Evolutionary conservation across 2,797 vertebrate species (phyloP).

Genomic region (Anabas testudineus): DNA sequence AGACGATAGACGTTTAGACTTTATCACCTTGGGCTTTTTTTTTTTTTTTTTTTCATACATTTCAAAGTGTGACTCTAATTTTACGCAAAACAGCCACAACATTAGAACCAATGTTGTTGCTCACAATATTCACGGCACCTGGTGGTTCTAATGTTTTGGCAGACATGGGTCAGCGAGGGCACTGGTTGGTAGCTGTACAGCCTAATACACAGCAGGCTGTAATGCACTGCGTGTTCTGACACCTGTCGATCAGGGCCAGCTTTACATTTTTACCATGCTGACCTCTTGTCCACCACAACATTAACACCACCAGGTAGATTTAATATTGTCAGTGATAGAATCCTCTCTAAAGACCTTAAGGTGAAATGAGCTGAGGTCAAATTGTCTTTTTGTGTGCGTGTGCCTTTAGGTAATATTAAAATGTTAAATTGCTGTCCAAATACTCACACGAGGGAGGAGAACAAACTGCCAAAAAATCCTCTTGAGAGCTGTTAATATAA

Average conservation of each 20-base stretch:
- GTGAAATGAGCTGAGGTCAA: slow-evolving; percentile 21
- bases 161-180: too few relatives aligned
- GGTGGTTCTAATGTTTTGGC: too few relatives aligned
- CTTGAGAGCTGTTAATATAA: slow-evolving; percentile 74
- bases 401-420: slow-evolving; percentile 23
- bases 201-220: too few relatives aligned
- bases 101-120: too few relatives aligned
- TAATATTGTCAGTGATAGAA: not conserved
- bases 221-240: too few relatives aligned
- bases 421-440: slow-evolving; percentile 17
- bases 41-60: slow-evolving; percentile 19
- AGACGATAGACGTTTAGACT: slow-evolving; percentile 28
- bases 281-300: too few relatives aligned
- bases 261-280: too few relatives aligned
- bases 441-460: slow-evolving; percentile 9
- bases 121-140: too few relatives aligned
- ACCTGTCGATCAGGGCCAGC: too few relatives aligned
- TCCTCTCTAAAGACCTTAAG: slow-evolving; percentile 10
- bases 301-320: too few relatives aligned
- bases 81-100: not conserved
- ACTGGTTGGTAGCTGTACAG: too few relatives aligned
- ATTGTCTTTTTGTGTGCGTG: slow-evolving; percentile 4
- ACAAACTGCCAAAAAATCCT: slow-evolving; percentile 37
- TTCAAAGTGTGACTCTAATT: slow-evolving; percentile 24
- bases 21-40: slow-evolving; percentile 39